Conservation (phyloP, 1,140 invertebrate species). For the Philaenus spumarius region DNA sequence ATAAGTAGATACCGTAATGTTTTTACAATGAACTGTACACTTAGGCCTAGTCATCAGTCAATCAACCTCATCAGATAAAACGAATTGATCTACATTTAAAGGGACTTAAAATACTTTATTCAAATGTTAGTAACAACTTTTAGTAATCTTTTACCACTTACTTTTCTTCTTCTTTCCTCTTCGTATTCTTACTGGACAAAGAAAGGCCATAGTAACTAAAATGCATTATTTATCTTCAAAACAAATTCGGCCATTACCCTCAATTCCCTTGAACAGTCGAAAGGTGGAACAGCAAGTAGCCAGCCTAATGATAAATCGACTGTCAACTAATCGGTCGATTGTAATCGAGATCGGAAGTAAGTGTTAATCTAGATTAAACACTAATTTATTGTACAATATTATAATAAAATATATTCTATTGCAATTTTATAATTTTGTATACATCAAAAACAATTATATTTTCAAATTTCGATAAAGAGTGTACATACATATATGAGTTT, state of each 20-base stretch:
- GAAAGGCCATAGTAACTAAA: slow-evolving; percentile 67
- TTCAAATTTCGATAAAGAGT: too few relatives aligned
- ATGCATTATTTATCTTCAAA: slow-evolving; percentile 21
- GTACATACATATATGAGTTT: too few relatives aligned
- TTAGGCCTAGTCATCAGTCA: background rate
- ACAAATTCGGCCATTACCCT: slow-evolving; percentile 24
- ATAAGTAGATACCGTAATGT: background rate
- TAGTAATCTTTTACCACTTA: slow-evolving; percentile 44
- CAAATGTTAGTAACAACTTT: background rate
- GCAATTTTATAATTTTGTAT: too few relatives aligned
- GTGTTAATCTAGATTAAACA: too few relatives aligned
- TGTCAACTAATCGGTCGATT: too few relatives aligned
- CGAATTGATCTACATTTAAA: background rate
- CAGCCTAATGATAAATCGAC: too few relatives aligned
- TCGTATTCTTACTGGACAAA: slow-evolving; percentile 87
- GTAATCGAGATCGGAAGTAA: too few relatives aligned
- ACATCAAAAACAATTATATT: too few relatives aligned
- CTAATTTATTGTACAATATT: too few relatives aligned
- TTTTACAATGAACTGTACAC: background rate
- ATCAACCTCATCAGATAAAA: background rate
- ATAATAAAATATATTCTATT: too few relatives aligned
- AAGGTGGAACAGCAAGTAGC: too few relatives aligned
- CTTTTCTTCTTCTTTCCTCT: slow-evolving; percentile 91
- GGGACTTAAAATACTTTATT: background rate
- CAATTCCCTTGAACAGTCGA: slow-evolving; percentile 1